Conservation (phyloP, 2,888 invertebrate species). For the Synanthedon formicaeformis region DNA sequence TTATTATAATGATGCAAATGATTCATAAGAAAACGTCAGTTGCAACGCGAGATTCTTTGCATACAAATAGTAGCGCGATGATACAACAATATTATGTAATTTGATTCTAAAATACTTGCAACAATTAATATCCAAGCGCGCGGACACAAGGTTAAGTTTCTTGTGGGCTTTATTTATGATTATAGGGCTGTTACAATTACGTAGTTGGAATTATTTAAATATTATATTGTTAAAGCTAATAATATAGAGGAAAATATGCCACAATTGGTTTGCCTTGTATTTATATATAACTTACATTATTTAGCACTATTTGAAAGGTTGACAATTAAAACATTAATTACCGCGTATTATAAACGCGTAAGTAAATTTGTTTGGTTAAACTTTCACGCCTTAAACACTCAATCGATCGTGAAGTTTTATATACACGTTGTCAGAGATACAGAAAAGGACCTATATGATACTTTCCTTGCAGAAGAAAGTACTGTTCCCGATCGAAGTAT, state of each 20-base stretch:
- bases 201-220: slow-evolving; percentile 24
- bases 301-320: too few species aligned
- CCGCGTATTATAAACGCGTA: too few species aligned
- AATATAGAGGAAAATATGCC: slow-evolving; percentile 16
- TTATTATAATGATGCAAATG: slow-evolving; percentile 17
- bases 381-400: too few species aligned
- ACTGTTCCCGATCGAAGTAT: too few species aligned
- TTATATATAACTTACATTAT: not conserved
- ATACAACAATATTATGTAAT: slow-evolving; percentile 13
- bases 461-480: too few species aligned
- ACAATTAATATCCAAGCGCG: slow-evolving; percentile 31
- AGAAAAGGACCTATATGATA: too few species aligned
- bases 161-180: slow-evolving; percentile 31
- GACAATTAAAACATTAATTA: too few species aligned
- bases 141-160: slow-evolving; percentile 46
- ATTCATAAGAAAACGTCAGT: slow-evolving; percentile 17
- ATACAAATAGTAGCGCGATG: slow-evolving; percentile 30
- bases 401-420: too few species aligned
- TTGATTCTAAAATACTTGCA: slow-evolving; percentile 8
- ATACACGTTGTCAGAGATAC: too few species aligned
- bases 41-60: slow-evolving; percentile 7
- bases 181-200: slow-evolving; percentile 44
- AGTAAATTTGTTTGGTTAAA: too few species aligned
- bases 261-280: not conserved
- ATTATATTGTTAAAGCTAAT: slow-evolving; percentile 16